Evolutionary conservation across 2,113 vertebrate species (phyloP), one percentile per base, ranked within the genome.

Genomic region (Callocephalon fimbriatum): DNA sequence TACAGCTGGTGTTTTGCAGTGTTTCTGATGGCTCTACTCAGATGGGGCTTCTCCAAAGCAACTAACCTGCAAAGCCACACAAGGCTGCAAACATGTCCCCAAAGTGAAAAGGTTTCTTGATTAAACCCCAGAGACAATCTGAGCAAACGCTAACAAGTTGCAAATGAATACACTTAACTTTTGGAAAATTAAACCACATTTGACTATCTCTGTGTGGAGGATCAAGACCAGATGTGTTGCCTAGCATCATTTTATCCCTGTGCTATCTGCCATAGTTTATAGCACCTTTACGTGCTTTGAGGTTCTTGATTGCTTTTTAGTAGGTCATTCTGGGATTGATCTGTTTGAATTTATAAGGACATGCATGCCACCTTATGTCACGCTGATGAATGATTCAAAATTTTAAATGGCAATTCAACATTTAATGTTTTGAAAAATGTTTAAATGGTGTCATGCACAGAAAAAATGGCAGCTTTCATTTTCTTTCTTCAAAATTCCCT

Each of bases 391-490:
- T 91, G 88, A 95, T 68, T 94, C 90, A 95, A 95, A 95, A 92
- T 94, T 88, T 95, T 91, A 98, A 97, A 97, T 88, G 83, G 93
- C 91, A 92, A 95, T 93, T 96, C 67, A 56, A 94, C 29, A 80
- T 93, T 87, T 92, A 95, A 96, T 82, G 87, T 96, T 97, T 93
- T 96, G 95, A 74, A 89, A 93, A 97, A 95, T 94, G 93, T 93
- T 95, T 91, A 88, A 95, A 95, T 91, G 74, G 92, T 96, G 90
- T 94, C 96, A 95, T 87, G 94, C 84, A 89, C 65, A 86, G 90
- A 98, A 93, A 96, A 97, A 97, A 96, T 96, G 85, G 94, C 96
- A 97, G 75, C 83, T 96, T 97, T 95, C 86, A 93, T 95, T 96
- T 97, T 97, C 88, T 85, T 90, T 95, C 93, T 93, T 90, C 88